Base-by-base conservation (phyloP, 1,140 invertebrate species). In the Capitella teleta region DNA sequence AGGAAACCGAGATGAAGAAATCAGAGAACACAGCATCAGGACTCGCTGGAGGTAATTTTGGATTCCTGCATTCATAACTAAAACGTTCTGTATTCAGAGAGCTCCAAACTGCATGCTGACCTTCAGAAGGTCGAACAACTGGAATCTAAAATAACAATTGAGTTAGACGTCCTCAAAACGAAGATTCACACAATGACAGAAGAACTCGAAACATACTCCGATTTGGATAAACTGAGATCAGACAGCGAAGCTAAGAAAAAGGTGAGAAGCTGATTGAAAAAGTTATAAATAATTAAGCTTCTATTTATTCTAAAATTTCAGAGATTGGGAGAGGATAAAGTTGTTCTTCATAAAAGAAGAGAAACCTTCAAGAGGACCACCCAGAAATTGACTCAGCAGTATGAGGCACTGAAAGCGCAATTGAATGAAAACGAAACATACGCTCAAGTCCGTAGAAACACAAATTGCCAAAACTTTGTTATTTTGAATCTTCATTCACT, bases 391-490 rank as follows among this genome's bases (percentile, higher is more conserved):
- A 67, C 67, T 14, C 56, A 66, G 30, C 66, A 68, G 40, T 73
- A 68, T 49, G 70, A 74, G 48, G 59, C 59, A 5, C 56, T 69
- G 36, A 73, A 83, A 76, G 71, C 71, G 53, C 74, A 76, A 57
- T 66, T 84, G 10, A 75, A 80, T 54, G 80, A 81, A 18, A 82
- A 83, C 65, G 82, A 83, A 63, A 82, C 81, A 52, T 79, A 79
- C 57, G 68, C 61, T 41, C 69, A 72, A 66, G 68, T 71, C 16
- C 18, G 38, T 8, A 40, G 19, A 40, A 19, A n/a, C 16, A 40
- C 37, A 37, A 37, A 19, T 37, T 2, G 38, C 25, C 25, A 2
- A 16, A 10, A 40, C 16, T 5, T 40, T 40, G 14, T 16, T 16
- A 16, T n/a, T 3, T n/a, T 38, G 5, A 38, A 38, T 21, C 5